Evolutionary conservation across 2,113 vertebrate genomes (phyloP).

Genomic region (Burhinus bistriatus): DNA sequence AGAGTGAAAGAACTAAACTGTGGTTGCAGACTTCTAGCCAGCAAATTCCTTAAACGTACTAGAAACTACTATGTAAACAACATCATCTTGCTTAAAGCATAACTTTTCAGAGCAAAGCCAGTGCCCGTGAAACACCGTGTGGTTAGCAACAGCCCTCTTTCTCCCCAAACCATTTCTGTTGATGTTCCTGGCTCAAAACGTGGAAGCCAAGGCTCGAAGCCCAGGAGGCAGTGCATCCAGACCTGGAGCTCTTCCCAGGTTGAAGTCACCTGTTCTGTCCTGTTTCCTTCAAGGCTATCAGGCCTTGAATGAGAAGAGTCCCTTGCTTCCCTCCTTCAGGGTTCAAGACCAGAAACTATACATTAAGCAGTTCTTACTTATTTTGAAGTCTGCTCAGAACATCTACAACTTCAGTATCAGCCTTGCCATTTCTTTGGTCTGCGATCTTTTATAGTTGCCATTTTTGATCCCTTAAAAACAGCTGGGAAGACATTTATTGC

Average conservation of each 20-base stretch:
- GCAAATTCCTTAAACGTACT: neutral
- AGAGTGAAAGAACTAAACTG: neutral
- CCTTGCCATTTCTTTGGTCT: neutral
- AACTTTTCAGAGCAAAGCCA: fast-evolving
- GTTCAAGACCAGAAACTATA: neutral
- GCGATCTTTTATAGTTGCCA: neutral
- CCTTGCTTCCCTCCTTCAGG: neutral
- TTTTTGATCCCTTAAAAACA: neutral
- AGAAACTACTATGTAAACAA: neutral
- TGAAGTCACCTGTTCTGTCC: neutral
- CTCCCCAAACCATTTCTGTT: neutral
- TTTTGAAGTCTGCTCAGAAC: neutral
- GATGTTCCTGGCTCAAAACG: neutral
- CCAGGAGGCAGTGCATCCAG: neutral
- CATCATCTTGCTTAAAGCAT: fast-evolving
- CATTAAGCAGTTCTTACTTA: neutral
- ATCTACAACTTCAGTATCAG: neutral
- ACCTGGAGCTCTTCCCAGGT: neutral
- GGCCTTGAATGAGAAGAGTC: neutral
- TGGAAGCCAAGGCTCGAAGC: neutral
- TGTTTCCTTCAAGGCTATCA: neutral
- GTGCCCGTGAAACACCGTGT: neutral
- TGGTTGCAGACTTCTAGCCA: neutral
- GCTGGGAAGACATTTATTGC: neutral
- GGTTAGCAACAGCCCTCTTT: neutral